Evolutionary conservation across 2,888 invertebrate genomes (phyloP).

Genomic region (Torymus texanus): DNA sequence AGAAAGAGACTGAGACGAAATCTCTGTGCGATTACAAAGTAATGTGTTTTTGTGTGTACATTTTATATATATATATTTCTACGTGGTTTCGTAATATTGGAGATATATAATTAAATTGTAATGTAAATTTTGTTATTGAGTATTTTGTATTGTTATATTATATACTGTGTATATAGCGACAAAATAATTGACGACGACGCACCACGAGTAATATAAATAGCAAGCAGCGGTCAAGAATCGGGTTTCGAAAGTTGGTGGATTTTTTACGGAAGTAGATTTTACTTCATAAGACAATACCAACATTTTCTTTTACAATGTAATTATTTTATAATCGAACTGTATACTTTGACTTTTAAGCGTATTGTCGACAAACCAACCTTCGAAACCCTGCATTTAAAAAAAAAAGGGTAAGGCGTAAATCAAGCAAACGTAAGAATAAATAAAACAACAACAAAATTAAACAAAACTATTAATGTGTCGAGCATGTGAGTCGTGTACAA

Average conservation of each 20-base stretch:
- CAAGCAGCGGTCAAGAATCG: slow-evolving; percentile 31
- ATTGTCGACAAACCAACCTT: background rate
- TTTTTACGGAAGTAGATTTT: too few relatives aligned
- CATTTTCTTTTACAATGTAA: too few relatives aligned
- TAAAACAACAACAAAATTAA: slow-evolving; percentile 20
- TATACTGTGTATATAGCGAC: background rate
- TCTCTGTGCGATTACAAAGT: too few relatives aligned
- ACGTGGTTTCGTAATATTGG: too few relatives aligned
- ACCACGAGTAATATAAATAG: slow-evolving; percentile 34
- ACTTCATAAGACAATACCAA: background rate
- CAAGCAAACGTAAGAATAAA: slow-evolving; percentile 35
- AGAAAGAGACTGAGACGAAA: too few relatives aligned
- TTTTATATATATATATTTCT: too few relatives aligned
- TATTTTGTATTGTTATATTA: slow-evolving; percentile 24
- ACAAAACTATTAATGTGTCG: slow-evolving; percentile 25
- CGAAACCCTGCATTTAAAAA: slow-evolving; percentile 4
- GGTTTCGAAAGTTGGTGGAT: background rate
- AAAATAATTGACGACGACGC: slow-evolving; percentile 24
- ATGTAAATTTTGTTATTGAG: too few relatives aligned
- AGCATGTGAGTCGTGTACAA: slow-evolving; percentile 22
- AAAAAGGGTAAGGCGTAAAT: slow-evolving; percentile 2
- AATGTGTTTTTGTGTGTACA: too few relatives aligned
- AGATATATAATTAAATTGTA: too few relatives aligned
- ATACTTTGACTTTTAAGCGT: too few relatives aligned
- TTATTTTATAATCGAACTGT: too few relatives aligned